These are phyloP conservation scores for Oplegnathus fasciatus DNA, from an alignment of 2,113 vertebrate species.

Conservation along the genomic window DNA sequence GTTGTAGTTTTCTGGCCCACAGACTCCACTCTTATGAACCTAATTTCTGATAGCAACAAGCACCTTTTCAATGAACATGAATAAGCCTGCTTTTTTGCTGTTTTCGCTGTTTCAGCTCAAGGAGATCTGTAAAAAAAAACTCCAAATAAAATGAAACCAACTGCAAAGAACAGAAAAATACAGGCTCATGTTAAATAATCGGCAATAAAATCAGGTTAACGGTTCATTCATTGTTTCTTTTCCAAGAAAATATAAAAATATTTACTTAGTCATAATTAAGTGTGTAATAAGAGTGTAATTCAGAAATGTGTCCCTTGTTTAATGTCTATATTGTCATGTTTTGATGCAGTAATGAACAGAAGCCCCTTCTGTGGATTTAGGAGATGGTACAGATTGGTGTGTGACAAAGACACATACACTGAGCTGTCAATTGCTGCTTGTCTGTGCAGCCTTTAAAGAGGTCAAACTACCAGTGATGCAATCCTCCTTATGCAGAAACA, in stretches of 20 bases:
- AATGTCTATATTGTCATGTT: neutral
- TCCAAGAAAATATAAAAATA: neutral
- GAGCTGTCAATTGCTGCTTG: constrained; percentile 14
- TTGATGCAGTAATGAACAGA: constrained; percentile 5
- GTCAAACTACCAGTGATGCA: constrained; percentile 27
- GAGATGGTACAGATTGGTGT: constrained; percentile 30
- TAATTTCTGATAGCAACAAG: neutral
- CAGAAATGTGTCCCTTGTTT: neutral
- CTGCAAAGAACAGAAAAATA: too few species aligned
- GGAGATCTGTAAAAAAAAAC: neutral
- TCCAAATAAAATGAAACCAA: neutral
- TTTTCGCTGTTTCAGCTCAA: neutral
- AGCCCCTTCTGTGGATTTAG: constrained; percentile 13
- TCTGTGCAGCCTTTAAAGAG: constrained; percentile 40
- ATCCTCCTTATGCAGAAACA: neutral
- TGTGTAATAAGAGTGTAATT: constrained; percentile 7
- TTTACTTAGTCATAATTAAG: neutral
- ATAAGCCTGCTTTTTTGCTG: too few species aligned
- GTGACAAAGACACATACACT: neutral
- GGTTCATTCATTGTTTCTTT: neutral
- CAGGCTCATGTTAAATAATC: neutral
- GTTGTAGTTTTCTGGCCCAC: neutral
- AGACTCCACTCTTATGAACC: neutral
- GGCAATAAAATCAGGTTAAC: neutral
- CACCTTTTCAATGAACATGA: neutral